Evolutionary conservation across 2,888 invertebrate species (phyloP), one percentile per base, ranked within the genome.

Genomic region (Tetranychus truncatus): DNA sequence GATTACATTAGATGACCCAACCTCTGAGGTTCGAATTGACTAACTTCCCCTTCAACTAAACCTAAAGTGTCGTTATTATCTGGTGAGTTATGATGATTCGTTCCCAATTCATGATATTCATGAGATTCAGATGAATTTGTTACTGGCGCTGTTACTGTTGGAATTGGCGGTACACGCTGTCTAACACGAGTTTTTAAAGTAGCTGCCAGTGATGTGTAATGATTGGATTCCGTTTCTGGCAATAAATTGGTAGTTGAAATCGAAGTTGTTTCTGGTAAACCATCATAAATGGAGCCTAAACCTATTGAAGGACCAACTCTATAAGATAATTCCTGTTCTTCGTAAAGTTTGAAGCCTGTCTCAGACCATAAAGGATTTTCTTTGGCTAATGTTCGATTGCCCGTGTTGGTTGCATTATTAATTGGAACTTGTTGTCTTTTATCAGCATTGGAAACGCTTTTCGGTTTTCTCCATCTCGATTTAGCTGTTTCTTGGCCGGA

Each of bases 301-400:
- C 45, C 65, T n/a, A 18, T 21, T 20, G 55, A n/a, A 9, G 74
- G 34, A 1, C 67, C 44, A 21, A 74, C 69, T n/a, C 45, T 45
- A 8, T 66, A 34, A 69, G 44, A 44, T 20, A 74, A 44, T 67
- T 74, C 74, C 34, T 74, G 74, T 45, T 74, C 74, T 45, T 74
- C 74, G 45, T 67, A 74, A 74, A n/a, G 67, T 15, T 74, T 74
- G 8, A n/a, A 18, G 3, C 21, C 34, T 24, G 8, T 20, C n/a
- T 74, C 74, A 44, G 69, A 20, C 74, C 74, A 74, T n/a, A 67
- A 8, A 11, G 74, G 69, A 45, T 74, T 74, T 18, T 74, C 74
- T 67, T 45, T 74, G 44, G 20, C 21, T 4, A 3, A 20, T n/a
- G 34, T 11, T 18, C n/a, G 34, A 69, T 66, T 66, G 11, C n/a